Base-by-base conservation (phyloP, 2,888 invertebrate species). In the Drosophila anceps region DNA sequence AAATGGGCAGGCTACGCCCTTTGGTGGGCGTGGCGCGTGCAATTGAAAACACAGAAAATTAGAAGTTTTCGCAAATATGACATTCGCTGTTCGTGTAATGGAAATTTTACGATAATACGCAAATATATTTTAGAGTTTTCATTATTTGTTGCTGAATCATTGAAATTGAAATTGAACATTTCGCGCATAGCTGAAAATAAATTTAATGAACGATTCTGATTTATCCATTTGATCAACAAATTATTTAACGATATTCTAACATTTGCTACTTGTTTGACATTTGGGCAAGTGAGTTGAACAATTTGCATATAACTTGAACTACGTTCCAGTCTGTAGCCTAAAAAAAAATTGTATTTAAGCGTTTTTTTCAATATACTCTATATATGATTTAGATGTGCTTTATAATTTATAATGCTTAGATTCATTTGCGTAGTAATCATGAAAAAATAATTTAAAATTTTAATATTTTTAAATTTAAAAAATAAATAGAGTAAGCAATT, bases 61-160 rank as follows among this genome's bases (percentile, higher is more conserved):
- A 20, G n/a, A n/a, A n/a, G 39, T 39, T 48, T 12, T 5, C 2
- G 35, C 27, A 13, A 39, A 60, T 29, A 5, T 58, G 55, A 46
- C 62, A 44, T 44, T 63, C 37, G 24, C 48, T 24, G 39, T 63
- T 37, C 24, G 37, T 31, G 39, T 18, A 48, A 64, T 62, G 48
- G 48, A 64, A 64, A 64, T 46, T 43, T 31, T n/a, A n/a, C n/a
- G n/a, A n/a, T n/a, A n/a, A n/a, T n/a, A 31, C 63, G 39, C 37
- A 33, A 18, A 24, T 46, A 33, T 63, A 33, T 63, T 37, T 59
- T 20, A 37, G 10, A 37, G 4, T 37, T 53, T 18, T 1, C 48
- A 29, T n/a, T 46, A 12, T 12, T 33, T 50, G 13, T 33, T 33
- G 50, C 57, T 24, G n/a, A 44, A 8, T 57, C 43, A 57, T 24